These are phyloP conservation scores for Metacarcinus magister DNA, from an alignment of 2,888 invertebrate species.

Conservation along the genomic window DNA sequence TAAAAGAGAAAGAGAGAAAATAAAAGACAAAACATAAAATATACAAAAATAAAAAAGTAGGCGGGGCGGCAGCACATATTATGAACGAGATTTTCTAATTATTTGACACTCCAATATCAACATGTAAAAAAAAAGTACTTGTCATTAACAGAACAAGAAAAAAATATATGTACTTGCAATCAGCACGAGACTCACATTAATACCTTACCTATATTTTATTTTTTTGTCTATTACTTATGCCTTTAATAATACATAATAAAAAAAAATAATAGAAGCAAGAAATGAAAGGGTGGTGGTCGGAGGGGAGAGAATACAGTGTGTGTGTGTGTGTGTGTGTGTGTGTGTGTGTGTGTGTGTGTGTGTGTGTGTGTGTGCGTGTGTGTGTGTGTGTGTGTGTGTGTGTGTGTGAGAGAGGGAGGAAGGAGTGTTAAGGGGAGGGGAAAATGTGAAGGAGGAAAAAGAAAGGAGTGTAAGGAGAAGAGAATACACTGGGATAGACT, in stretches of 20 bases:
- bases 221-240: background rate
- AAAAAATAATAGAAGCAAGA: background rate
- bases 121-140: background rate
- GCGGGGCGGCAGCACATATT: background rate
- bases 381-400: conserved; percentile 3
- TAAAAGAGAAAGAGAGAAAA: background rate
- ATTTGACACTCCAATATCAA: conserved; percentile 10
- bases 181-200: conserved; percentile 13
- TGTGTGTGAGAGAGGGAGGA: background rate
- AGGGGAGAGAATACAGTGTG: background rate
- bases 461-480: background rate
- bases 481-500: background rate
- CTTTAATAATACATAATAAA: background rate
- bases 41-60: background rate
- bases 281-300: background rate
- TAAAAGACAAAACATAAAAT: background rate
- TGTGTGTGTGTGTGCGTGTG: conserved; percentile 12
- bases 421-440: background rate
- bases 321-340: background rate
- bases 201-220: background rate
- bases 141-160: background rate
- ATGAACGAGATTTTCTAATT: background rate
- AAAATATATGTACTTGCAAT: background rate
- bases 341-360: conserved; percentile 15
- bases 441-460: background rate